phyloP scores from a whole-genome alignment of 2,797 vertebrate genomes.

The Helarctos malayanus region DNA sequence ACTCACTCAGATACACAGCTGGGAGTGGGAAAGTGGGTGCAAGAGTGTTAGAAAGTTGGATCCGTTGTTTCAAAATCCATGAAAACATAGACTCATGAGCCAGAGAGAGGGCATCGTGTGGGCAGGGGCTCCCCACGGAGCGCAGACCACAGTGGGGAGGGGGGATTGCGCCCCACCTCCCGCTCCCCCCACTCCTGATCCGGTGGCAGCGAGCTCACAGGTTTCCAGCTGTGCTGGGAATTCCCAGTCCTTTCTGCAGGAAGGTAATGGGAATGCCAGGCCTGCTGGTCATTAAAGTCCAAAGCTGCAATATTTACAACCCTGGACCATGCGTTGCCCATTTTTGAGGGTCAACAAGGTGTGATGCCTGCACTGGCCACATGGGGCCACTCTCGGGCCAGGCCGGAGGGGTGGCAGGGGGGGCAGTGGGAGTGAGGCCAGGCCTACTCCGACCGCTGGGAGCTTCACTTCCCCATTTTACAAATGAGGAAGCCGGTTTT shows the following conservation, averaged over 20 bases:
- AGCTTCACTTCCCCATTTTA: neutral
- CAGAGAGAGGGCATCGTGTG: accelerated
- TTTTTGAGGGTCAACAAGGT: neutral
- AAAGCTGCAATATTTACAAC: neutral
- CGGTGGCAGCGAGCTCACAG: too few species aligned
- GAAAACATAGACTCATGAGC: neutral
- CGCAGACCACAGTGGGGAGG: neutral
- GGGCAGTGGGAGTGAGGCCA: accelerated
- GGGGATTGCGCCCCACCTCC: neutral
- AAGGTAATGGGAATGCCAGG: neutral
- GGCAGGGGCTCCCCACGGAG: neutral
- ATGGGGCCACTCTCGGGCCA: neutral
- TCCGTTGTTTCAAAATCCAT: neutral
- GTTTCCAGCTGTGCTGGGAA: neutral
- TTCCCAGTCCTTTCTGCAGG: neutral
- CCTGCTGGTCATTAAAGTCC: neutral
- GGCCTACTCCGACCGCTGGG: too few species aligned
- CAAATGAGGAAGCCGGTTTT: neutral
- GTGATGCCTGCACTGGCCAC: neutral
- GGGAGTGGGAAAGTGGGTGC: neutral
- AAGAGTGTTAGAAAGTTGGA: too few species aligned
- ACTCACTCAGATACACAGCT: neutral
- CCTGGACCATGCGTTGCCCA: accelerated
- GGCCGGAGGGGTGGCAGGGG: neutral
- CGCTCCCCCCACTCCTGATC: neutral